These are phyloP conservation scores for Sinocyclocheilus grahami DNA, from an alignment of 2,113 vertebrate genomes.

Conservation along the genomic window DNA sequence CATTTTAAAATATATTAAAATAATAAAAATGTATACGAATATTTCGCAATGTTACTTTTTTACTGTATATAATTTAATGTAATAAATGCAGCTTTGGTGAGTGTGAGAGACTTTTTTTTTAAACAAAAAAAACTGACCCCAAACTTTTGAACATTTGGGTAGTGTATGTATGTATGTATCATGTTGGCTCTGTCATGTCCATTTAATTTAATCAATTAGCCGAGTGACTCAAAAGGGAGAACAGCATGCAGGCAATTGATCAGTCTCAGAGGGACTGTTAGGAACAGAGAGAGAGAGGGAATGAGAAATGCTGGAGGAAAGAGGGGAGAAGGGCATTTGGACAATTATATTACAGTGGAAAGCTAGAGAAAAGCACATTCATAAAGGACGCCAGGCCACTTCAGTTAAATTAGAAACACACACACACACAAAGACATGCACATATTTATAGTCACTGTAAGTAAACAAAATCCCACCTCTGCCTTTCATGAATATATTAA, in stretches of 20 bases:
- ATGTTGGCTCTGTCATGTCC: not conserved
- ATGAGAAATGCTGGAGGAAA: conserved; percentile 13
- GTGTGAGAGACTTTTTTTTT: not conserved
- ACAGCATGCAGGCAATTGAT: conserved; percentile 18
- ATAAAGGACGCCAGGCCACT: conserved; percentile 50
- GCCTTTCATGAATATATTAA: not conserved
- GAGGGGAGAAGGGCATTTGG: conserved; percentile 28
- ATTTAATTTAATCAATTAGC: conserved; percentile 20
- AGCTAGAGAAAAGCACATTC: conserved; percentile 47
- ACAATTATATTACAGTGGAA: conserved; percentile 65
- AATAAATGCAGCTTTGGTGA: not conserved
- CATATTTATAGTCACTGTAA: not conserved
- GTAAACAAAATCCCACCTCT: not conserved
- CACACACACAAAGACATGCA: not conserved
- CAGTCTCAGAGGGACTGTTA: conserved; percentile 38
- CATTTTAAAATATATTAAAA: not conserved
- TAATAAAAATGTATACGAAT: no score
- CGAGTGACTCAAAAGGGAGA: not conserved
- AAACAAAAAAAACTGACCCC: not conserved
- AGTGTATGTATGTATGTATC: not conserved
- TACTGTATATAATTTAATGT: no score
- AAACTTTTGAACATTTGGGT: not conserved
- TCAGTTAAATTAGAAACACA: conserved; percentile 54
- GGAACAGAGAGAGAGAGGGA: not conserved
- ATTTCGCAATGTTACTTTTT: no score